Evolutionary conservation across 2,888 invertebrate species (phyloP).

Genomic region (Pollenia labialis): DNA sequence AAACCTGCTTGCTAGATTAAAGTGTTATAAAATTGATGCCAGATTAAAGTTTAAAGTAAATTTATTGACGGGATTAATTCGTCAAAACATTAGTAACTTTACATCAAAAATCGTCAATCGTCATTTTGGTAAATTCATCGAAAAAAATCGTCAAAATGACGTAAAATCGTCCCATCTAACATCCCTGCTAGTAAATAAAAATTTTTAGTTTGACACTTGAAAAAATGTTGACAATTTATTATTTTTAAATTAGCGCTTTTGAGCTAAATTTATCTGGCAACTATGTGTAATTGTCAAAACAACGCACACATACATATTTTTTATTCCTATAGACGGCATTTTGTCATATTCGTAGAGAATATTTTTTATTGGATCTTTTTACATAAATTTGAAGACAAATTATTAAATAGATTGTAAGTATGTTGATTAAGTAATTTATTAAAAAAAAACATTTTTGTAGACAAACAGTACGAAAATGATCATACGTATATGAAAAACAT

Average conservation of each 20-base stretch:
- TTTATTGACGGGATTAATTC: too few species aligned
- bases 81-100: too few species aligned
- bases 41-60: too few species aligned
- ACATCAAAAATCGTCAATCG: too few species aligned
- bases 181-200: too few species aligned
- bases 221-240: background rate
- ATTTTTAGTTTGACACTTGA: too few species aligned
- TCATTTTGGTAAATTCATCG: too few species aligned
- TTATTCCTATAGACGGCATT: slow-evolving; percentile 44
- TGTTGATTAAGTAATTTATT: background rate
- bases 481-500: background rate
- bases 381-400: slow-evolving; percentile 33
- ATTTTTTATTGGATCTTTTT: slow-evolving; percentile 28
- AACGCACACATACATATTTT: slow-evolving; percentile 61
- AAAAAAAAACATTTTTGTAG: background rate
- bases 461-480: background rate
- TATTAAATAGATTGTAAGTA: slow-evolving; percentile 49
- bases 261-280: background rate
- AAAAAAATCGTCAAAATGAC: too few species aligned
- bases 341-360: slow-evolving; percentile 34
- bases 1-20: too few species aligned
- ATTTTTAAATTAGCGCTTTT: background rate
- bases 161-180: too few species aligned
- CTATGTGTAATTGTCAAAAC: slow-evolving; percentile 37
- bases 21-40: too few species aligned